Evolutionary conservation across 2,888 invertebrate species (phyloP).

Genomic region (Sipha maydis): DNA sequence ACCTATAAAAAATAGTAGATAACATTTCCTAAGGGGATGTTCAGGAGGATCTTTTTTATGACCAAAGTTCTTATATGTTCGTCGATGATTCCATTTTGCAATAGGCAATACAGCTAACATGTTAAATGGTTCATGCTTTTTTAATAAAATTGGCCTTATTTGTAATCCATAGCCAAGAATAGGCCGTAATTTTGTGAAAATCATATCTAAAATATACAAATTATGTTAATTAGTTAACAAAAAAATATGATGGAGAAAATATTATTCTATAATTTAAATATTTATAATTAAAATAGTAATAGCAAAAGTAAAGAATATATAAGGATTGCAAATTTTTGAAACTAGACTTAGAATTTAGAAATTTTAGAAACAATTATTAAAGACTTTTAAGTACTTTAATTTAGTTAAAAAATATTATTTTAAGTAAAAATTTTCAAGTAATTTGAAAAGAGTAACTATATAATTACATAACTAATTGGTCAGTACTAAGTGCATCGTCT

Average conservation of each 20-base stretch:
- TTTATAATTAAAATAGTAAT: too few species aligned
- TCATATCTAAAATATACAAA: slow-evolving; percentile 41
- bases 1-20: neutral
- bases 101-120: slow-evolving; percentile 1
- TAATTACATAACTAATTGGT: neutral
- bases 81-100: neutral
- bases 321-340: too few species aligned
- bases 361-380: too few species aligned
- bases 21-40: slow-evolving; percentile 40
- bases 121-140: slow-evolving; percentile 2
- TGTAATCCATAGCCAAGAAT: slow-evolving; percentile 21
- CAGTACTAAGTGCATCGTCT: neutral
- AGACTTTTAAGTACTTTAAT: too few species aligned
- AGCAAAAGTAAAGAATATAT: too few species aligned
- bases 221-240: neutral
- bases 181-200: slow-evolving; percentile 30
- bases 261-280: too few species aligned
- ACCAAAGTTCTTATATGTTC: slow-evolving; percentile 54
- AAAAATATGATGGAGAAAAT: too few species aligned
- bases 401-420: too few species aligned
- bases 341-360: too few species aligned
- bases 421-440: too few species aligned
- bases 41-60: slow-evolving; percentile 47
- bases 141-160: slow-evolving; percentile 23
- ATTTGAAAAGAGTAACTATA: too few species aligned